Percentiles rank a stretch among this genome's conserved stretches.
These are phyloP conservation scores for Chaetops frenatus DNA, from an alignment of 2,113 vertebrate genomes.

Conservation along the genomic window DNA sequence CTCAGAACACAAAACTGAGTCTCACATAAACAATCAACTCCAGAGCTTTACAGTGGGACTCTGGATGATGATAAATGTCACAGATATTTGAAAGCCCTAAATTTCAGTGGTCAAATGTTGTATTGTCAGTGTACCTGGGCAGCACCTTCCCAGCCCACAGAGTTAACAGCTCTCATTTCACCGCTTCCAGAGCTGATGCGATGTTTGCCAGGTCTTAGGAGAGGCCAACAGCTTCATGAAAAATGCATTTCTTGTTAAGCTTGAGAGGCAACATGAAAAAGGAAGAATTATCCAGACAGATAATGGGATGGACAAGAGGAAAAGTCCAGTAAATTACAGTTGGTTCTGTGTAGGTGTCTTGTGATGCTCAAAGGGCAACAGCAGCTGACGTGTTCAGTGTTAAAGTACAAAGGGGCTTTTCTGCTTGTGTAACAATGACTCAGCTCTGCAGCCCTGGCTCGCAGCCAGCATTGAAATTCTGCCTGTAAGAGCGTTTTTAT, in stretches of 20 bases:
- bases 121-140: background rate
- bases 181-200: background rate
- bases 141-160: background rate
- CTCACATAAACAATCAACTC: background rate
- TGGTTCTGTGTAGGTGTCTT: background rate
- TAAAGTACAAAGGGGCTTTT: conserved; percentile 10
- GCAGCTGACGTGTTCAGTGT: background rate
- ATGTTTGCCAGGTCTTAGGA: background rate
- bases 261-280: background rate
- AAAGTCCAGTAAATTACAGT: background rate
- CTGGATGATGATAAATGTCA: background rate
- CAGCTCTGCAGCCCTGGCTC: conserved; percentile 53
- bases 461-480: background rate
- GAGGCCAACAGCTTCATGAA: background rate
- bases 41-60: background rate
- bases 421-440: conserved; percentile 41
- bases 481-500: background rate
- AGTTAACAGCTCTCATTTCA: background rate
- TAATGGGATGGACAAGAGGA: background rate
- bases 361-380: background rate
- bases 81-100: background rate
- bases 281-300: background rate
- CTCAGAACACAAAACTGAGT: background rate
- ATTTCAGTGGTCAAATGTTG: background rate
- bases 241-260: background rate